Evolutionary conservation across 2,113 vertebrate species (phyloP).

Genomic region (Ammospiza nelsoni): DNA sequence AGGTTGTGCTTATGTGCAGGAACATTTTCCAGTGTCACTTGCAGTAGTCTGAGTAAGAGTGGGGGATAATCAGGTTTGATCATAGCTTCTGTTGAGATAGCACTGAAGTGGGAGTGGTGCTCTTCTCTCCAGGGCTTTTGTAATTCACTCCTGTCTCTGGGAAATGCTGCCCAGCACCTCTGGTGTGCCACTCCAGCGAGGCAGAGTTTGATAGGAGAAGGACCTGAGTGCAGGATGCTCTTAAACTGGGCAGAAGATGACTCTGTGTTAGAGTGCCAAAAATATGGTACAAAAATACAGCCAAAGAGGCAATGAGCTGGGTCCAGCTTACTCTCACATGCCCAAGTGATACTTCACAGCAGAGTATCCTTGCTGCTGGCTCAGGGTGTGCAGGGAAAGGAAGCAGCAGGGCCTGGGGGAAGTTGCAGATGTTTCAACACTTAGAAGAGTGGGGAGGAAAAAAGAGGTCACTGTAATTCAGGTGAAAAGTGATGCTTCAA

Average conservation of each 20-base stretch:
- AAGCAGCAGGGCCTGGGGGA: background rate
- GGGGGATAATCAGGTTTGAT: background rate
- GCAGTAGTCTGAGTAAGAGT: background rate
- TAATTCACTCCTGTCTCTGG: background rate
- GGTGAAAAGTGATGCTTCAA: background rate
- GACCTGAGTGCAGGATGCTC: fast-evolving
- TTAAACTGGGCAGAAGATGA: background rate
- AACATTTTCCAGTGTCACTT: background rate
- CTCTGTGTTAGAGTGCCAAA: background rate
- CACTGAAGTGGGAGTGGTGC: fast-evolving
- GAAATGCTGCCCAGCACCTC: background rate
- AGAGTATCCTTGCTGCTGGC: background rate
- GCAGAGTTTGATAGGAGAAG: background rate
- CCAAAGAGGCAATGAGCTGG: background rate
- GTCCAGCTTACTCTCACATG: background rate
- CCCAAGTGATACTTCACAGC: background rate
- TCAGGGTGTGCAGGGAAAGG: background rate
- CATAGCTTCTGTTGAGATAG: background rate
- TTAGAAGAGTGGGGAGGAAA: background rate
- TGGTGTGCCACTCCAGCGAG: fast-evolving
- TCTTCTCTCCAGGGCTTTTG: background rate
- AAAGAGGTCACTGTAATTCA: background rate
- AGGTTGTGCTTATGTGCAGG: fast-evolving
- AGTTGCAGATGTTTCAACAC: background rate
- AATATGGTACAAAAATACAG: background rate